Base-by-base conservation (phyloP, 2,797 vertebrate genomes). In the Molossus molossus region DNA sequence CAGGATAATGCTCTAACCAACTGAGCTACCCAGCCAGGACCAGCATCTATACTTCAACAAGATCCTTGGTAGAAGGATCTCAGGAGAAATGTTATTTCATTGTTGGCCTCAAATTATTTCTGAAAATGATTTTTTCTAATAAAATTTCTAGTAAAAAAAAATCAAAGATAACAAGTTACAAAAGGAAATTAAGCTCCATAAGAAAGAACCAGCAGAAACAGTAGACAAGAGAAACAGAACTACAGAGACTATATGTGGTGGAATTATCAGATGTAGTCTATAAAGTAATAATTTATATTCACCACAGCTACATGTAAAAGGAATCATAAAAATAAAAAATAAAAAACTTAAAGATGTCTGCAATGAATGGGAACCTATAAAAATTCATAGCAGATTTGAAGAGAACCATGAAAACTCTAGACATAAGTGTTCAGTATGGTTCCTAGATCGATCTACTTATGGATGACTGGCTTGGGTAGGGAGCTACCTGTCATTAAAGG, bases 141-240 rank as follows among this genome's bases (percentile, higher is more conserved):
- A 45, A 20, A 64, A 67, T 53, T 91, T 76, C 70, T 13, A 82
- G 79, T 40, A 69, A 92, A 64, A 45, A 45, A 45, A 25, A 94
- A 27, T 81, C 82, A 77, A 92, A 48, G 29, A 84, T 37, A 81
- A 81, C 17, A 89, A 64, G 64, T 62, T 76, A 87, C 55, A 57
- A 84, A 89, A 86, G 15, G 40, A 96, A 86, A 69, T 33, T 17
- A 45, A 57, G 57, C 13, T 60, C n/a, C 23, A 10, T 8, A 53
- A 87, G 48, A 83, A 37, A 80, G 33, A 79, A 82, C 77, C 62
- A 90, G 53, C 65, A 90, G 72, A 77, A 88, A 79, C 27, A 89
- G 73, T 18, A 94, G 87, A 83, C 53, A 72, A 69, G 6, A 88
- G 48, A 95, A 87, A 73, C 37, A 81, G 82, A 97, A 55, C 17